Conservation (phyloP, 2,113 vertebrate species). For the Corydoras sp. region DNA sequence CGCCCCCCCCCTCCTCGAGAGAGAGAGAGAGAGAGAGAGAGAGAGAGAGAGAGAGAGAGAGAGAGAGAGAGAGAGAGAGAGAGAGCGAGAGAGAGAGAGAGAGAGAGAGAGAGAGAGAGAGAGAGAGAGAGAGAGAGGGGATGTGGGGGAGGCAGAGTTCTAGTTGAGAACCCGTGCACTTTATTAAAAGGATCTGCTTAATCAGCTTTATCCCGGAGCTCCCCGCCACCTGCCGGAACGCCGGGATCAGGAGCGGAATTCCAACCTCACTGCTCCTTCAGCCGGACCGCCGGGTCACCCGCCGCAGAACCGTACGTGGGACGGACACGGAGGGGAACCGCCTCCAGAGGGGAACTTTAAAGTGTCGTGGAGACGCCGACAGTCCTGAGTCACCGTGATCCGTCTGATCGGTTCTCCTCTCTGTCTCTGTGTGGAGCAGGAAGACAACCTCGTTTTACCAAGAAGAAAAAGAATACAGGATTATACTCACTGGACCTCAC, state of each 20-base stretch:
- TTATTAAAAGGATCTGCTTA: constrained; percentile 61
- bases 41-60: no score
- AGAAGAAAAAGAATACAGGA: no score
- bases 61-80: no score
- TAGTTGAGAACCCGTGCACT: constrained; percentile 35
- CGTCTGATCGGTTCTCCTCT: neutral
- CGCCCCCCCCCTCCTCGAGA: constrained; percentile 3
- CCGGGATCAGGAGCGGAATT: constrained; percentile 57
- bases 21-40: no score
- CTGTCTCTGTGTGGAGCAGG: no score
- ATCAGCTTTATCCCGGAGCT: constrained; percentile 65
- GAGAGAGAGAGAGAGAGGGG: neutral
- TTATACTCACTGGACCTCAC: no score
- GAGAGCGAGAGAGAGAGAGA: neutral
- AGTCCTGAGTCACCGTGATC: constrained; percentile 30
- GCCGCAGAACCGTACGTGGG: neutral
- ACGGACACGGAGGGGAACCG: neutral
- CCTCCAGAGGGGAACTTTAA: constrained; percentile 1
- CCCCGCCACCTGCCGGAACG: constrained; percentile 53
- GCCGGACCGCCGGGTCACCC: neutral
- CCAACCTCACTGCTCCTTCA: constrained; percentile 55
- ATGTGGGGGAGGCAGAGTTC: neutral
- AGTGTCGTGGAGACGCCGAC: neutral
- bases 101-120: no score
- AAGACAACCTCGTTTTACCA: no score